Evolutionary conservation across 2,113 vertebrate genomes (phyloP), one percentile per base, ranked within the genome.

Genomic region (Malurus elegans): DNA sequence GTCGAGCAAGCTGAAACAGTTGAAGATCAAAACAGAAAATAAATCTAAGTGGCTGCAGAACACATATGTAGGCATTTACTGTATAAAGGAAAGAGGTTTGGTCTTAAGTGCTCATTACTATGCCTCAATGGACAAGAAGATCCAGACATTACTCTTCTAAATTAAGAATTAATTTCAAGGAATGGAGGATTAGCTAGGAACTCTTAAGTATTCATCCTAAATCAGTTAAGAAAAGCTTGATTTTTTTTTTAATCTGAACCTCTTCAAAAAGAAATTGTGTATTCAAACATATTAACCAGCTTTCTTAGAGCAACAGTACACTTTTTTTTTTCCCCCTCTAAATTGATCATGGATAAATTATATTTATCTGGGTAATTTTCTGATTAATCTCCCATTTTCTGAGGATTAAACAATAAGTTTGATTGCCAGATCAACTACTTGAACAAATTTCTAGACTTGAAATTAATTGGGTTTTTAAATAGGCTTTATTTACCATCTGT

Each of bases 1-100:
- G 17, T 54, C 4, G 24, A 91, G 78, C 69, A 75, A 80, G 86
- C 19, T 18, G 40, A 78, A 94, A 80, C 36, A 84, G 76, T 32
- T 87, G 54, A 95, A 53, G 54, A 65, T 81, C 64, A 87, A 96
- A 85, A 9, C 32, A 86, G 24, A 57, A 91, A 90, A 93, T 92
- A 95, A 95, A 93, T 92, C 74, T 92, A 92, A 69, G 64, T 60
- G 50, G 44, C 44, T 86, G 58, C n/a, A 94, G 36, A 84, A 40
- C 75, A 92, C 21, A 62, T 9, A 79, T 14, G 14, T 44, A 69
- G 82, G 73, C 61, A 85, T 89, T 53, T 69, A 91, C 26, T 54
- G 12, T 23, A 34, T 42, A 64, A 90, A 91, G 51, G 81, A 67
- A 58, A 53, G 32, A 18, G n/a, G 20, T 28, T 90, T 97, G 18